These are phyloP conservation scores for Actinernus sp. DNA, from an alignment of 92 coral and sea anemone species.

Conservation along the genomic window DNA sequence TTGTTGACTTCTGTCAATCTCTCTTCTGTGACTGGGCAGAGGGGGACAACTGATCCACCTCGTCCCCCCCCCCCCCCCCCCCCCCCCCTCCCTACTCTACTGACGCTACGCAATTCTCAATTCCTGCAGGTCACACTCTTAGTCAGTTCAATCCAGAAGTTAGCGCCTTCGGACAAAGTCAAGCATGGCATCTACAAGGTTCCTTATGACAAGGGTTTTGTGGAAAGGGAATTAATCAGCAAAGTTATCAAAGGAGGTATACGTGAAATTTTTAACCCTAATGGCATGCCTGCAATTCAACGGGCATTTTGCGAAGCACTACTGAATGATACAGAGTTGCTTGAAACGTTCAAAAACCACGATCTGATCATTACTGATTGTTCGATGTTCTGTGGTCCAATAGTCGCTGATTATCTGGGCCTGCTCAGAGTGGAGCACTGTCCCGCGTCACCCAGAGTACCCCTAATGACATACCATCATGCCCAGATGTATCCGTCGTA, in stretches of 20 bases:
- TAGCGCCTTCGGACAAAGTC: slow-evolving; percentile 29
- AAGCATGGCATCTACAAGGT: slow-evolving; percentile 47
- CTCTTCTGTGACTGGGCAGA: too few species aligned
- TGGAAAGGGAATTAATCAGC: slow-evolving; percentile 11
- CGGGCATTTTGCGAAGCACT: slow-evolving; percentile 26
- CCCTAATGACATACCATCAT: not conserved
- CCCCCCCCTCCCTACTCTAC: too few species aligned
- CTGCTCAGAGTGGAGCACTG: slow-evolving; percentile 21
- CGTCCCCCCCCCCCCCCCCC: too few species aligned
- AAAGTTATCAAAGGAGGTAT: slow-evolving; percentile 5
- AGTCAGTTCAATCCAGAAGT: slow-evolving; percentile 32
- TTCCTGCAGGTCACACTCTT: slow-evolving; percentile 45
- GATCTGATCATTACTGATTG: slow-evolving; percentile 46
- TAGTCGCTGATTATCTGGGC: slow-evolving; percentile 33
- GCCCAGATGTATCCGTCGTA: slow-evolving; percentile 32
- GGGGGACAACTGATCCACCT: too few species aligned
- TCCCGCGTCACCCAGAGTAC: slow-evolving; percentile 17
- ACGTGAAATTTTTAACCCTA: not conserved
- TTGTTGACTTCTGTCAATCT: too few species aligned
- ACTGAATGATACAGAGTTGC: slow-evolving; percentile 41
- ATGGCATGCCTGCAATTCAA: not conserved
- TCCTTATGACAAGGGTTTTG: slow-evolving; percentile 12
- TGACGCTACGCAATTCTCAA: too few species aligned
- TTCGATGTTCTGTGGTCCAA: slow-evolving; percentile 8
- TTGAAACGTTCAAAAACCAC: slow-evolving; percentile 39